These are phyloP conservation scores for Carapus acus DNA, from an alignment of 2,797 vertebrate species.

Conservation along the genomic window DNA sequence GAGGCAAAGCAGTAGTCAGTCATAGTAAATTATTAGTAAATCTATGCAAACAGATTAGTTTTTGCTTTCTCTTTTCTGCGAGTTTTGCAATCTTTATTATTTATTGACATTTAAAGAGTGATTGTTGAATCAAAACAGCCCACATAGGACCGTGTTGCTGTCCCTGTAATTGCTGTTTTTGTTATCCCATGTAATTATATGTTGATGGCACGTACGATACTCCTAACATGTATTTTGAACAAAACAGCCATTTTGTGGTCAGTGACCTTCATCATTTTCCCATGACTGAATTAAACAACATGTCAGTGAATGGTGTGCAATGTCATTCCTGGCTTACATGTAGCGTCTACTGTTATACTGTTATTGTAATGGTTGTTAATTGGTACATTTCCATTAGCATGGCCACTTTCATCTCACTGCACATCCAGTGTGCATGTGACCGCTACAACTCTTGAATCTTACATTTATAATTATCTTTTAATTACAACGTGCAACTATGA, in stretches of 20 bases:
- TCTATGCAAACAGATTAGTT: slow-evolving; percentile 38
- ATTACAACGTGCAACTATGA: no score
- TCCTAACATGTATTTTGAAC: slow-evolving; percentile 36
- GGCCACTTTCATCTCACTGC: no score
- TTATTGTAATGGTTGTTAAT: no score
- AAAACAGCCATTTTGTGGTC: slow-evolving; percentile 35
- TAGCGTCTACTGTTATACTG: no score
- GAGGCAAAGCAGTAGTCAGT: slow-evolving; percentile 36
- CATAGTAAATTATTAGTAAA: slow-evolving; percentile 62
- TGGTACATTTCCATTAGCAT: no score
- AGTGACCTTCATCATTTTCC: slow-evolving; percentile 36
- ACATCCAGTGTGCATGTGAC: no score
- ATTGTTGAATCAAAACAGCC: slow-evolving; percentile 39
- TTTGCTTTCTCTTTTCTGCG: slow-evolving; percentile 3
- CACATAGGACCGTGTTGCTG: slow-evolving; percentile 9
- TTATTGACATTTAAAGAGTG: slow-evolving; percentile 47
- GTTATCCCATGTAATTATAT: slow-evolving; percentile 51
- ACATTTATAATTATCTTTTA: no score
- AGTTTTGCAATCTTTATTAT: slow-evolving; percentile 39
- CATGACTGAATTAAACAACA: slow-evolving; percentile 20
- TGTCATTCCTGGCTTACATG: no score
- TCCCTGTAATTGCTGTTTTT: slow-evolving; percentile 54
- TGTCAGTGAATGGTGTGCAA: not conserved
- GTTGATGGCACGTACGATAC: slow-evolving; percentile 34
- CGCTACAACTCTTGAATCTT: no score